Evolutionary conservation across 2,797 vertebrate species (phyloP), one percentile per base, ranked within the genome.

Genomic region (Halcyon leucocephala): DNA sequence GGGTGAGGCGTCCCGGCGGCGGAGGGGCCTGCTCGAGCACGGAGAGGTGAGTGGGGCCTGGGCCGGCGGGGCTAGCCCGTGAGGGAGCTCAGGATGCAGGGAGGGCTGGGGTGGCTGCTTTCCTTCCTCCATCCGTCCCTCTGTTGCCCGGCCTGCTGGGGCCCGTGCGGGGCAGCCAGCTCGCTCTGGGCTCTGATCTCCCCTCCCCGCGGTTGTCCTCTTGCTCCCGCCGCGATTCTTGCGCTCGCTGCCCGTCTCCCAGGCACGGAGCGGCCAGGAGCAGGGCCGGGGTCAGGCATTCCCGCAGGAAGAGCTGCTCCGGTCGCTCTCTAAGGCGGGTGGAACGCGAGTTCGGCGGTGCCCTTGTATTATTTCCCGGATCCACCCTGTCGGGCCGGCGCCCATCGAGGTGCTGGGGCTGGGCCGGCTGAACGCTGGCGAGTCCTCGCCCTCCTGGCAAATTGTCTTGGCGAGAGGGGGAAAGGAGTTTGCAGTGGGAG

Each of bases 41-140:
- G 82, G 66, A 95, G 95, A 96, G 96, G 89, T 95, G 86, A 94
- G 83, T 29, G 79, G 52, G 73, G 58, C 26, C 62, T n/a, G 42
- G 52, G n/a, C 17, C 49, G 65, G 54, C 7, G 17, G 6, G 11
- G 20, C 16, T 35, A 39, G 26, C 28, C 64, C 3, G 2, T 39
- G 33, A 22, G 35, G 61, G 35, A 28, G 61, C 67, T 61, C 6
- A 4, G 20, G 58, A n/a, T 17, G 16, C 9, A 4, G 51, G 70
- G 33, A 5, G 35, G 21, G 25, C 16, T 18, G 26, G 26, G 6
- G 35, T 15, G 44, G 37, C n/a, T 13, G 21, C 52, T 54, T 18
- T 6, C 20, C 21, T 35, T n/a, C 24, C 21, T 46, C 21, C 12
- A 12, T n/a, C 4, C 12, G 18, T n/a, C 4, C 33, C 5, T 3